Evolutionary conservation across 1,140 invertebrate genomes (phyloP).

Genomic region (Brevipalpus yothersi): DNA sequence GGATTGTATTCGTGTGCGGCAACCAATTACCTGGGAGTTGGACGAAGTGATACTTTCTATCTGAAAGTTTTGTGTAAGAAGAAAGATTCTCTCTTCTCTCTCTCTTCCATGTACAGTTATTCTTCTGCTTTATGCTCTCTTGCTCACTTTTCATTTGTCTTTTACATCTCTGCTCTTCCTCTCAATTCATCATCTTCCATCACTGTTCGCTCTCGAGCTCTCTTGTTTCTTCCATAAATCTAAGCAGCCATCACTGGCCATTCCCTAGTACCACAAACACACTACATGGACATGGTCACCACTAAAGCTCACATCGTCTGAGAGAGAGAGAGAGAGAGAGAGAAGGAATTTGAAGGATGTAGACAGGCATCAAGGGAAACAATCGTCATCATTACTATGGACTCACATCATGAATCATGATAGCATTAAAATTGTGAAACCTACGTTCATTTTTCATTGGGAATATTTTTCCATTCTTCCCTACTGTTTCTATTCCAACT

Average conservation of each 20-base stretch:
- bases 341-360: neutral
- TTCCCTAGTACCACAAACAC: no score
- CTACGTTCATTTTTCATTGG: neutral
- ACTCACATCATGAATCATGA: neutral
- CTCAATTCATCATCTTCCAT: neutral
- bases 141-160: no score
- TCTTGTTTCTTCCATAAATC: neutral
- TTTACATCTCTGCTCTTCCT: neutral
- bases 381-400: neutral
- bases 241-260: neutral
- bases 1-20: conserved; percentile 54
- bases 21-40: conserved; percentile 62
- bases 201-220: no score
- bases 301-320: no score
- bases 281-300: no score
- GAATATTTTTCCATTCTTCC: neutral
- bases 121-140: no score
- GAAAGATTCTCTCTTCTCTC: conserved; percentile 14
- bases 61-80: conserved; percentile 61
- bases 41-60: conserved; percentile 48
- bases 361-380: neutral
- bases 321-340: no score
- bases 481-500: neutral
- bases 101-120: no score
- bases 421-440: neutral